phyloP scores from a whole-genome alignment of 2,888 invertebrate species.

The Drymonia ruficornis region DNA sequence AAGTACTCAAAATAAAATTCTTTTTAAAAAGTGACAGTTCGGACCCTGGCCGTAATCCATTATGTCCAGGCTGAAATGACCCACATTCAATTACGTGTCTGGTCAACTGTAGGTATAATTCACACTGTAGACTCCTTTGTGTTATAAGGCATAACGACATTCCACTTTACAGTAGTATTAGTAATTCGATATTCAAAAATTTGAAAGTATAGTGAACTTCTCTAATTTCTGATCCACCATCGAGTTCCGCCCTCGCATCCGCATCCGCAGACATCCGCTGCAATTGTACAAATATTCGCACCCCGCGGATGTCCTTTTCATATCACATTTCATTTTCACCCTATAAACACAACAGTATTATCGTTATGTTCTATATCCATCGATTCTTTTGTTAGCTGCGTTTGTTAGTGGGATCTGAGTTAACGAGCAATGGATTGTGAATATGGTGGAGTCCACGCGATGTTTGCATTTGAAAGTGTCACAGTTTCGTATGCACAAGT shows the following conservation, averaged over 20 bases:
- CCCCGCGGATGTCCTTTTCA: slow-evolving; percentile 45
- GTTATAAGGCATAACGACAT: no score
- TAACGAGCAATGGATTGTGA: slow-evolving; percentile 14
- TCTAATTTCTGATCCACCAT: slow-evolving; percentile 40
- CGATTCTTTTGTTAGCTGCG: neutral
- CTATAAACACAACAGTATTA: neutral
- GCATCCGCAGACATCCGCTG: slow-evolving; percentile 48
- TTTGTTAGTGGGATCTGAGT: neutral
- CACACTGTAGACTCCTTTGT: no score
- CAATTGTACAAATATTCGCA: slow-evolving; percentile 60
- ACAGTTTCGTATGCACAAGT: slow-evolving; percentile 35
- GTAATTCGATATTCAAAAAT: slow-evolving; percentile 25
- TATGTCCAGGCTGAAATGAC: no score
- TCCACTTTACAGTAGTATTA: neutral
- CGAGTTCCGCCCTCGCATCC: slow-evolving; percentile 40
- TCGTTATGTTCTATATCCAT: slow-evolving; percentile 6
- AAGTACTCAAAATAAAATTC: no score
- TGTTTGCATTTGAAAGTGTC: slow-evolving; percentile 5
- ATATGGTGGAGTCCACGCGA: neutral
- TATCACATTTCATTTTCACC: slow-evolving; percentile 40
- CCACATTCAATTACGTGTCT: no score
- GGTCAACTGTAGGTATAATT: no score
- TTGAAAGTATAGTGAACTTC: slow-evolving; percentile 39
- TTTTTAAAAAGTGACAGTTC: no score
- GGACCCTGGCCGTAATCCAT: no score